Conservation (phyloP, 1,140 invertebrate genomes). For the Lineus longissimus region DNA sequence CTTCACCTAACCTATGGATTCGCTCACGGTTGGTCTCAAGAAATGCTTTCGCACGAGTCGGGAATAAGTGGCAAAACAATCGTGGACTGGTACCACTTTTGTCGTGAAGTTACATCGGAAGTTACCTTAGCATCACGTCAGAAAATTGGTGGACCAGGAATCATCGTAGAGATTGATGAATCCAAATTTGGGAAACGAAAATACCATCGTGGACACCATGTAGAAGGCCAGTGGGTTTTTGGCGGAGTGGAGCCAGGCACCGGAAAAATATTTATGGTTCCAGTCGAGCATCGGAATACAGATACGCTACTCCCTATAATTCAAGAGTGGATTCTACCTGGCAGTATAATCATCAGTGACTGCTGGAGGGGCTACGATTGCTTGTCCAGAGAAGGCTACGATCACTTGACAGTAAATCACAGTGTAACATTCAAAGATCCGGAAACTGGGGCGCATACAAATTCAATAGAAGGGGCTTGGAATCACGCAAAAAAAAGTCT, state of each 20-base stretch:
- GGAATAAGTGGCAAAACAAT: constrained; percentile 10
- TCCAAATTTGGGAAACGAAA: constrained; percentile 21
- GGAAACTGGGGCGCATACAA: constrained; percentile 10
- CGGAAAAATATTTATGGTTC: constrained; percentile 11
- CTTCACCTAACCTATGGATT: constrained; percentile 9
- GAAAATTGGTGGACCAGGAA: constrained; percentile 11
- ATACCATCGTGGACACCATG: constrained; percentile 18
- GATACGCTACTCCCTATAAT: constrained; percentile 15
- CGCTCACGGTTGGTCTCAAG: constrained; percentile 4
- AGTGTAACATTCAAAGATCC: constrained; percentile 15
- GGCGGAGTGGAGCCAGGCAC: constrained; percentile 15
- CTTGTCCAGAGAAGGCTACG: constrained; percentile 10
- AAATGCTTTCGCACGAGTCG: background rate
- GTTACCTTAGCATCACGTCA: background rate
- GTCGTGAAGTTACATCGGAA: constrained; percentile 4
- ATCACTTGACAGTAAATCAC: constrained; percentile 13
- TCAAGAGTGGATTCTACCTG: constrained; percentile 17
- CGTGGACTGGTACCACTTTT: constrained; percentile 18
- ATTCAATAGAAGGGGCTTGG: constrained; percentile 18
- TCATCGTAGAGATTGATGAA: constrained; percentile 22
- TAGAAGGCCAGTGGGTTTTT: constrained; percentile 24
- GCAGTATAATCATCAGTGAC: constrained; percentile 17
- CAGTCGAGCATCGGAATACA: constrained; percentile 13
- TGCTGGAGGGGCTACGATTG: constrained; percentile 17
- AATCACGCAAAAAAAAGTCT: constrained; percentile 19